Evolutionary conservation across 2,888 invertebrate species (phyloP).

Genomic region (Eulithis testata): DNA sequence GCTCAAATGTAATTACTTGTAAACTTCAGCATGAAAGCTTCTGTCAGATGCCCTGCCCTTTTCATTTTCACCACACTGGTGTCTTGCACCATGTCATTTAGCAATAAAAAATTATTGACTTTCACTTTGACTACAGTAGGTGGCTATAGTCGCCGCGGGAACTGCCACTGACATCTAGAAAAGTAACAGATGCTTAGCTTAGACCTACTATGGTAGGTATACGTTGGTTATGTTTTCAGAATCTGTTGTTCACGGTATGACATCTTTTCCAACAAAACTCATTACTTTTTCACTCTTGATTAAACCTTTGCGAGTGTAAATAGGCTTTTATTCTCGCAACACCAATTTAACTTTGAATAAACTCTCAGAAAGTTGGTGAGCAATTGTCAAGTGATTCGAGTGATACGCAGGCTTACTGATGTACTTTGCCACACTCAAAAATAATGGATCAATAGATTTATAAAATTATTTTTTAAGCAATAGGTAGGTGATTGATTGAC

Average conservation of each 20-base stretch:
- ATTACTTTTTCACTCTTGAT: slow-evolving; percentile 41
- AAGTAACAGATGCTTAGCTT: too few relatives aligned
- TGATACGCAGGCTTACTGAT: slow-evolving; percentile 13
- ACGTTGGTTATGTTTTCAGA: not conserved
- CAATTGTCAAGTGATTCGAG: slow-evolving; percentile 32
- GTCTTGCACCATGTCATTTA: too few relatives aligned
- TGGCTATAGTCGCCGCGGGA: too few relatives aligned
- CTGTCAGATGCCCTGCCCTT: not conserved
- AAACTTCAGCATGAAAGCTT: slow-evolving; percentile 3
- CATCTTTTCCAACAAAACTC: slow-evolving; percentile 37
- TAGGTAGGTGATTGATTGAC: too few relatives aligned
- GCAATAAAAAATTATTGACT: too few relatives aligned
- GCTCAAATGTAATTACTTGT: slow-evolving; percentile 12
- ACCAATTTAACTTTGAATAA: slow-evolving; percentile 45
- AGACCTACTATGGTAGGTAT: too few relatives aligned
- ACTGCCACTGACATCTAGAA: too few relatives aligned
- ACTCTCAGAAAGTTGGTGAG: slow-evolving; percentile 25
- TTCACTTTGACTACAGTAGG: too few relatives aligned
- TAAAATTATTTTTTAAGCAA: too few relatives aligned
- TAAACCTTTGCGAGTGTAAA: slow-evolving; percentile 41
- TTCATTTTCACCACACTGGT: not conserved
- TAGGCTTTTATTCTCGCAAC: slow-evolving; percentile 39
- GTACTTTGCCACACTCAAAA: not conserved
- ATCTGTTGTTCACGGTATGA: slow-evolving; percentile 14
- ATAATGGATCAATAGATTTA: not conserved